Base-by-base conservation (phyloP, 2,888 invertebrate species). In the Saturnia japonica region DNA sequence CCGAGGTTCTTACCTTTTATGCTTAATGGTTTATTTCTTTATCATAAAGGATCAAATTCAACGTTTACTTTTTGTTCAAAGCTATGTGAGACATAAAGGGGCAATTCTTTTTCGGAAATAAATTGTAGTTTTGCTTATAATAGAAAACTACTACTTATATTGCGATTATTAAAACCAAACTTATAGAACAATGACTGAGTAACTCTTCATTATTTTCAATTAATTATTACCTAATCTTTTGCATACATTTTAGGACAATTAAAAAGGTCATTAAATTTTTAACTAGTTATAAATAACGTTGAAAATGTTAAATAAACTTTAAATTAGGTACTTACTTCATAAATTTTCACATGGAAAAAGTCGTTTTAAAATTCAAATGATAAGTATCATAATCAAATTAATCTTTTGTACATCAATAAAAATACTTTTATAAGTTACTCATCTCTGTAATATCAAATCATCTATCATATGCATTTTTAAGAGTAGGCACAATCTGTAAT, bases 1-100 rank as follows among this genome's bases (percentile, higher is more conserved):
- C 82, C 81, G 82, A 83, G 84, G 81, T 84, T 85, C 83, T 87
- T 75, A 76, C 76, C 76, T 81, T 80, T 80, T 69, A 72, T 76
- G 74, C 75, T 79, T 78, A 80, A 76, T 77, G 74, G 81, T 79
- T 81, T 82, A 80, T 80, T 80, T 77, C 76, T 80, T 79, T 80
- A 80, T 78, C 77, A 76, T 72, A 72, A 72, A 74, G 72, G 74
- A 76, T 77, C 74, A 75, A 76, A 70, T 70, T 70, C 51, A 45
- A 51, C 51, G 25, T 57, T 57, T 28, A 25, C 3, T 14, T 57
- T 57, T 25, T 57, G 25, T 57, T 57, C 54, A 8, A 57, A 3
- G 14, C 1, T 25, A 57, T 25, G 4, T 57, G 25, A 25, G 4
- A 25, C 6, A 11, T 25, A 12, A 12, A 57, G 2, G 12, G 28